These are phyloP conservation scores for Dryoscopus gambensis DNA, from an alignment of 2,113 vertebrate species.

Conservation along the genomic window DNA sequence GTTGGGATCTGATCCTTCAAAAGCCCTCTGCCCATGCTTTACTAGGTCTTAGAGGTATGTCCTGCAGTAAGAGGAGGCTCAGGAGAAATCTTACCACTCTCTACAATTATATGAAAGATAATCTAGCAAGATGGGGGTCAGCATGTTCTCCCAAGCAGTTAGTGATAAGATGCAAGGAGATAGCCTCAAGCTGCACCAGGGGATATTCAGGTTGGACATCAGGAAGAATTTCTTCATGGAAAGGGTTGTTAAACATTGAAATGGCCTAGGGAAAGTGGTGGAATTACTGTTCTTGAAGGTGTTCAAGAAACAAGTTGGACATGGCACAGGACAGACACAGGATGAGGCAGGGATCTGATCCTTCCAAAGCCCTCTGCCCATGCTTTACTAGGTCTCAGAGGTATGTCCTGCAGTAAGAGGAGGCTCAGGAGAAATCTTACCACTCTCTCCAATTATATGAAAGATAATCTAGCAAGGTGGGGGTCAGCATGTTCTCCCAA, in stretches of 20 bases:
- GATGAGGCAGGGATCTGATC: background rate
- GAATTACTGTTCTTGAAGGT: background rate
- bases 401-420: background rate
- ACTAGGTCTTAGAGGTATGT: background rate
- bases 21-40: background rate
- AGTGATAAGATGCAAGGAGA: background rate
- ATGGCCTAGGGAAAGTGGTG: background rate
- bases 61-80: background rate
- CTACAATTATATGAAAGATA: background rate
- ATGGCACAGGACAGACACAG: background rate
- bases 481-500: background rate
- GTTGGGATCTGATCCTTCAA: background rate
- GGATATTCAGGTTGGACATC: background rate
- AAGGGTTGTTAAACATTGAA: background rate
- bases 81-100: background rate
- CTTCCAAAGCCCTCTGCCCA: background rate
- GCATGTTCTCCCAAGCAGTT: background rate
- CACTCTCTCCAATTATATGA: background rate
- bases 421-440: background rate
- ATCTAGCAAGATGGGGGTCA: background rate
- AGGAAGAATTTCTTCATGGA: background rate
- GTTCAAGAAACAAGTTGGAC: constrained; percentile 20
- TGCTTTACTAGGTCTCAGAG: background rate
- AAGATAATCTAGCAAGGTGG: background rate
- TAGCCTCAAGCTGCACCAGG: background rate